Evolutionary conservation across 53 echinoderm and acorn worm species (phyloP), one percentile per base, ranked within the genome.

Genomic region (Henricia sp.): DNA sequence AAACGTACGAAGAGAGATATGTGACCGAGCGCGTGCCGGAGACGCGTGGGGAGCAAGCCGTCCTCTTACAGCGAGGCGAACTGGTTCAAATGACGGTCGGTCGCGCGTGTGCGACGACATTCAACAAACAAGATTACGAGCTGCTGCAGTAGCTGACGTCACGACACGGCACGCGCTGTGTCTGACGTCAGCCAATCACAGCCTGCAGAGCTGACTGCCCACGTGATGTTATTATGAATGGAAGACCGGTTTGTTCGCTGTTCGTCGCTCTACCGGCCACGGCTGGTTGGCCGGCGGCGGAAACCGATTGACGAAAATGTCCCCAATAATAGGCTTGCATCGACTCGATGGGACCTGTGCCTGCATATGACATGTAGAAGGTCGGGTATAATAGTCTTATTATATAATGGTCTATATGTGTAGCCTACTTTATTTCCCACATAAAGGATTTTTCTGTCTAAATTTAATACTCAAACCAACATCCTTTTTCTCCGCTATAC

Each of bases 111-210:
- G 80, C 48, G 44, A 27, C n/a, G 37, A 63, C 14, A 64, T 48
- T 32, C 64, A 64, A 46, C 64, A 63, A 80, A 80, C 64, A 80
- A 24, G 80, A 80, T 80, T 58, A 80, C 80, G 42, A 41, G 33
- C 80, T 48, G 14, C 64, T 64, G 80, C 50, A 80, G 64, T 64
- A 64, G 19, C 63, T 80, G 80, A 80, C 80, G 80, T 80, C 80
- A 80, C 63, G 1, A 21, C 6, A n/a, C n/a, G n/a, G n/a, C n/a
- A n/a, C n/a, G n/a, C n/a, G n/a, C n/a, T n/a, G 29, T 32, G 80
- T 80, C 80, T 80, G 80, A 80, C 80, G 80, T 64, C 80, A 80
- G 50, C 80, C 80, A 80, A 80, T 80, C 80, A 80, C 44, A 63
- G 80, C 16, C 80, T 64, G 34, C 33, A 64, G 33, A 64, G 46